phyloP scores from a whole-genome alignment of 2,113 vertebrate species.

The Hydrolagus affinis region DNA sequence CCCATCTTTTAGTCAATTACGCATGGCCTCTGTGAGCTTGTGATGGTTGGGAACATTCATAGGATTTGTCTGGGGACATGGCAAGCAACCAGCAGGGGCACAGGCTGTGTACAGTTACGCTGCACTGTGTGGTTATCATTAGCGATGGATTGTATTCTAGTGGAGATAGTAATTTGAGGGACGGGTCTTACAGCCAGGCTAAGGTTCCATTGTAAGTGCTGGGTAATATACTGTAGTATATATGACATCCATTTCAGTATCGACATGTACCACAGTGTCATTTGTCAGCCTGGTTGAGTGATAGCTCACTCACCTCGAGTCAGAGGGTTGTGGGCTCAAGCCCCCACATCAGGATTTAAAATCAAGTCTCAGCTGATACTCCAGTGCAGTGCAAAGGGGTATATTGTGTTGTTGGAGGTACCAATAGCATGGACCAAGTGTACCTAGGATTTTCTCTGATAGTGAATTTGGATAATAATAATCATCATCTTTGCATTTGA shows the following conservation, averaged over 20 bases:
- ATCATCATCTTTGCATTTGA: too few species aligned
- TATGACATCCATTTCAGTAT: background rate
- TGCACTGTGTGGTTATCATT: slow-evolving; percentile 61
- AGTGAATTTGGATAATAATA: too few species aligned
- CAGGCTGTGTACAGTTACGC: slow-evolving; percentile 47
- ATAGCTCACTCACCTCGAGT: too few species aligned
- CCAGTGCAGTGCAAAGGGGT: too few species aligned
- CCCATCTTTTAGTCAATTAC: slow-evolving; percentile 74
- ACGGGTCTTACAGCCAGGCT: background rate
- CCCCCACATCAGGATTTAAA: too few species aligned
- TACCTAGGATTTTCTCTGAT: too few species aligned
- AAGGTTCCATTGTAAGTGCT: background rate
- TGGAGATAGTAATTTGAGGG: slow-evolving; percentile 1
- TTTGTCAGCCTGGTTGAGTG: too few species aligned
- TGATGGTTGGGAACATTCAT: slow-evolving; percentile 51
- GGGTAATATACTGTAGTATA: background rate
- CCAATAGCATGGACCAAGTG: too few species aligned
- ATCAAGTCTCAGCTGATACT: too few species aligned
- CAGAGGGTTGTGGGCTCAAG: too few species aligned
- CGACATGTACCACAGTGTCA: too few species aligned
- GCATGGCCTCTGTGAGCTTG: slow-evolving; percentile 60
- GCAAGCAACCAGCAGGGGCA: slow-evolving; percentile 58
- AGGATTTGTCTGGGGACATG: slow-evolving; percentile 54
- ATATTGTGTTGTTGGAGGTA: too few species aligned
- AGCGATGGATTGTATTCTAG: slow-evolving; percentile 65